Conservation (phyloP, 2,113 vertebrate genomes). For the Steatornis caripensis region DNA sequence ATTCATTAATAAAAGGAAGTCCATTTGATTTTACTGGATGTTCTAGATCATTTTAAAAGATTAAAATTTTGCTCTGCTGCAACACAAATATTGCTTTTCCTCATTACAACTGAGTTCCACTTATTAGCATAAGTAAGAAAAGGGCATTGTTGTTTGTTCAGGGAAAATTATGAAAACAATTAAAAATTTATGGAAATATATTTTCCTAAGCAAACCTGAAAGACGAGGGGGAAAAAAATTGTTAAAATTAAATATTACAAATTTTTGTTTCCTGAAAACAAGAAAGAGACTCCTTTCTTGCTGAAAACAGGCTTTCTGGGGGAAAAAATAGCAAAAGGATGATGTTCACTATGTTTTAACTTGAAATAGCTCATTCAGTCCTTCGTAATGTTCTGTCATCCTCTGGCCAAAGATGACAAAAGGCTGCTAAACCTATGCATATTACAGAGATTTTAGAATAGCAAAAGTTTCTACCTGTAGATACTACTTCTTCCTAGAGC, state of each 20-base stretch:
- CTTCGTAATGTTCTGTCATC: background rate
- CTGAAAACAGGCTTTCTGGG: background rate
- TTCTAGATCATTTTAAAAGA: background rate
- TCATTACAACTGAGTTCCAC: background rate
- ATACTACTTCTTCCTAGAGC: background rate
- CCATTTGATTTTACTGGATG: background rate
- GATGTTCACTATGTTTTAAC: background rate
- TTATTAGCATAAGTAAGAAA: background rate
- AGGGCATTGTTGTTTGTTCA: background rate
- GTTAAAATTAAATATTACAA: background rate
- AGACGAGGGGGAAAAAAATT: fast-evolving
- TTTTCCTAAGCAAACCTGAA: background rate
- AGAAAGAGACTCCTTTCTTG: background rate
- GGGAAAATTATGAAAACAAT: background rate
- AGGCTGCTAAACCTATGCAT: background rate
- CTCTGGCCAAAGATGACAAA: background rate
- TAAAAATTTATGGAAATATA: background rate
- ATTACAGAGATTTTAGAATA: background rate
- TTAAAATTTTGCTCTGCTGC: background rate
- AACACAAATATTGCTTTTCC: background rate
- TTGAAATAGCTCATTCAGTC: background rate
- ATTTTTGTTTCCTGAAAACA: background rate
- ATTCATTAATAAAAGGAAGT: background rate
- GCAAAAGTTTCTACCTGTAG: background rate
- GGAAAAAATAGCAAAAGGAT: background rate